Percentiles rank a stretch among this genome's conserved stretches.
Conservation (phyloP, 1,140 invertebrate genomes). For the Drosophila nasuta region DNA sequence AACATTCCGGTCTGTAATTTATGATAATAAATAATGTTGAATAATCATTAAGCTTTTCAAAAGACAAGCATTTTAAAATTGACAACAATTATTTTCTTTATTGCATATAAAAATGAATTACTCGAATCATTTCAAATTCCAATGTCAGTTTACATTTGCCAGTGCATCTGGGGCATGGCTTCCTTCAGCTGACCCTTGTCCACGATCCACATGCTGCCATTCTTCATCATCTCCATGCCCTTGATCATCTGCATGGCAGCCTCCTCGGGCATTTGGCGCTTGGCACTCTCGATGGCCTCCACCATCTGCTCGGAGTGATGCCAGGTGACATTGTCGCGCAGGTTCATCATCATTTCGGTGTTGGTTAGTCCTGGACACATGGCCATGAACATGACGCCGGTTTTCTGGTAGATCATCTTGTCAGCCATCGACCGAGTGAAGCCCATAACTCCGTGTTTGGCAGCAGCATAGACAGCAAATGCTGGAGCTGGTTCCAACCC, state of each 20-base stretch:
- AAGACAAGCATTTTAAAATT: too few species aligned
- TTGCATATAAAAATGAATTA: background rate
- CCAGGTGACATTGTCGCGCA: constrained; percentile 74
- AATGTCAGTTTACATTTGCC: constrained; percentile 63
- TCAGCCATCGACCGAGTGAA: constrained; percentile 85
- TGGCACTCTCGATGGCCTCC: constrained; percentile 70
- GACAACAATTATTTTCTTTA: background rate
- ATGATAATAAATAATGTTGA: too few species aligned
- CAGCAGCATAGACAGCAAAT: constrained; percentile 85
- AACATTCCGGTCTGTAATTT: too few species aligned
- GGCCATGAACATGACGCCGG: constrained; percentile 71
- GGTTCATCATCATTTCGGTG: constrained; percentile 76
- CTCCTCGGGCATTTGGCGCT: constrained; percentile 74
- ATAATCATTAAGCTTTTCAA: too few species aligned
- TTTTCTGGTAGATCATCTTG: constrained; percentile 62
- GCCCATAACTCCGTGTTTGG: constrained; percentile 86
- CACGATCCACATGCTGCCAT: constrained; percentile 75
- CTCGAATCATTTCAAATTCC: background rate
- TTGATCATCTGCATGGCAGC: constrained; percentile 71
- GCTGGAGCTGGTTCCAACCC: constrained; percentile 85
- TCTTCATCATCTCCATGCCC: constrained; percentile 74
- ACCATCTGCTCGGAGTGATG: constrained; percentile 63
- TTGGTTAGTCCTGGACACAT: constrained; percentile 75
- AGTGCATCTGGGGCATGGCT: constrained; percentile 64
- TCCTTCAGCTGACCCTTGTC: constrained; percentile 73